Percentiles rank a stretch among this genome's conserved stretches.
phyloP scores from a whole-genome alignment of 2,113 vertebrate genomes.

The Myotis davidii region DNA sequence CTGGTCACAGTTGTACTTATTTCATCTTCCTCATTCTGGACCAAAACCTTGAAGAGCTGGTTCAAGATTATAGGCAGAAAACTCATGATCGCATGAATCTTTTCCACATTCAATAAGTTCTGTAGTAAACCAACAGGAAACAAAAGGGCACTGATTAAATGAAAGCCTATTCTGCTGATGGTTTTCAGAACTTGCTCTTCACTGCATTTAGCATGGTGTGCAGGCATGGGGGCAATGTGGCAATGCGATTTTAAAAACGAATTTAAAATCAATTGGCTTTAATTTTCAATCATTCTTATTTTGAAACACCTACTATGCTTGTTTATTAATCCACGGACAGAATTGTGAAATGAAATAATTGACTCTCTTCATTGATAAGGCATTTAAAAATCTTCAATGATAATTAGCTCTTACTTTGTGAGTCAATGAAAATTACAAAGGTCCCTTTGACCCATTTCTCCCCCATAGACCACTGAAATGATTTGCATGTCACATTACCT shows the following conservation, averaged over 20 bases:
- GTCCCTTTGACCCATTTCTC: not conserved
- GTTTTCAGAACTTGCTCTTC: not conserved
- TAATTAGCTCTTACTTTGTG: not conserved
- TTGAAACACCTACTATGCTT: not conserved
- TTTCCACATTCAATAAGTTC: conserved; percentile 96
- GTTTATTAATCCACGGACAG: not conserved
- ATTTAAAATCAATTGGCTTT: not conserved
- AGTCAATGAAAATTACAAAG: not conserved
- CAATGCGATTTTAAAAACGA: not conserved
- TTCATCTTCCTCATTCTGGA: conserved; percentile 93
- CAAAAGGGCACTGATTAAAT: conserved; percentile 24
- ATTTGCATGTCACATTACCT: conserved; percentile 86
- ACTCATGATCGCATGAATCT: conserved; percentile 94
- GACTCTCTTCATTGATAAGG: not conserved
- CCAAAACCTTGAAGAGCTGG: conserved; percentile 96
- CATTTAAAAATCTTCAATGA: not conserved
- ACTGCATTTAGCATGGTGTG: too few relatives aligned
- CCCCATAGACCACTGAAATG: not conserved
- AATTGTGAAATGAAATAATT: conserved; percentile 20
- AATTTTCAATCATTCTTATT: conserved; percentile 22
- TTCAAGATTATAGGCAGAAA: conserved; percentile 98
- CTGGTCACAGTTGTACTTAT: conserved; percentile 93
- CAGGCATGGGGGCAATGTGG: too few relatives aligned
- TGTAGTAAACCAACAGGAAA: conserved; percentile 72
- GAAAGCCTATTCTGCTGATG: not conserved